Percentiles rank a stretch among this genome's conserved stretches.
phyloP scores from a whole-genome alignment of 2,797 vertebrate genomes.

The Paramormyrops hopkinsi region DNA sequence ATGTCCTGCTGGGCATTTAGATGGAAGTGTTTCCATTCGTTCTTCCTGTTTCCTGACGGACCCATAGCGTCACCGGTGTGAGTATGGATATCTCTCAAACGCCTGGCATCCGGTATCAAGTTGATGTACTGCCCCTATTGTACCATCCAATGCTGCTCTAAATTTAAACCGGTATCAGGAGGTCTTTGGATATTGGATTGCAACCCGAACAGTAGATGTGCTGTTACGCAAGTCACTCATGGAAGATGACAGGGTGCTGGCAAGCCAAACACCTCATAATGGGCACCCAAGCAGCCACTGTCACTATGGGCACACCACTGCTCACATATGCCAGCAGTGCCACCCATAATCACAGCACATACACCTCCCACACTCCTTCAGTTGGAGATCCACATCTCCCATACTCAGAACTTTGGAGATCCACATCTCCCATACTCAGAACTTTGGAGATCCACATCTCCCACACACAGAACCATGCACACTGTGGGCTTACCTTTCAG shows the following conservation, averaged over 20 bases:
- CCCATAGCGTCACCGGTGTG: not conserved
- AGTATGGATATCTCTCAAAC: constrained; percentile 21
- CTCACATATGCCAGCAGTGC: not conserved
- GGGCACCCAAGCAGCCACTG: not conserved
- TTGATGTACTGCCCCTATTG: constrained; percentile 20
- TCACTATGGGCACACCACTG: not conserved
- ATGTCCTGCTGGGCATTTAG: not conserved
- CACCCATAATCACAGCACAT: not conserved
- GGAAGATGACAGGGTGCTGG: not conserved
- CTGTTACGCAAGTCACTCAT: constrained; percentile 44
- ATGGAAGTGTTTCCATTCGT: not conserved
- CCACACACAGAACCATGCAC: not conserved
- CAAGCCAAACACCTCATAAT: not conserved
- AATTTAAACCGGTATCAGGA: constrained; percentile 63
- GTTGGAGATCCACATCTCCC: not conserved
- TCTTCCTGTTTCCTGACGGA: not conserved
- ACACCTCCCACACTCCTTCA: not conserved
- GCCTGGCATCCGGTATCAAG: constrained; percentile 27
- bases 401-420: not conserved
- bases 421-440: not conserved
- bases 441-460: not conserved
- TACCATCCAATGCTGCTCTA: constrained; percentile 48
- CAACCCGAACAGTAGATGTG: constrained; percentile 51
- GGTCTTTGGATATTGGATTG: constrained; percentile 54
- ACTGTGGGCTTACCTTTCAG: constrained; percentile 67